phyloP scores from a whole-genome alignment of 1,140 invertebrate species.

The Drosophila bocqueti region DNA sequence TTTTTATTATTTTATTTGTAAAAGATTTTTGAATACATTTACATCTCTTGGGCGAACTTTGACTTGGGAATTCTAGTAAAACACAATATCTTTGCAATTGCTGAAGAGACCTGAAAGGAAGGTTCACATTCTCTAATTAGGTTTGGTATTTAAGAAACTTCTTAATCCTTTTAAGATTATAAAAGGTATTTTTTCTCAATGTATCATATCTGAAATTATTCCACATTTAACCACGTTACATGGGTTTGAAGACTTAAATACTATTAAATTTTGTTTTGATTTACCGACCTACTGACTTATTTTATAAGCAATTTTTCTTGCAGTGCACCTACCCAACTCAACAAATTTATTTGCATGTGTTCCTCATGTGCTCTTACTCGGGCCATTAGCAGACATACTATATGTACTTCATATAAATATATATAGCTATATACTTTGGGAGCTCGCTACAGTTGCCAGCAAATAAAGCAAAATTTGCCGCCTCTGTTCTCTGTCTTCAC shows the following conservation, averaged over 20 bases:
- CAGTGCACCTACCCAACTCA: background rate
- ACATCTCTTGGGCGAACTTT: too few relatives aligned
- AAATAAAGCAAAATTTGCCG: slow-evolving; percentile 8
- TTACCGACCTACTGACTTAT: background rate
- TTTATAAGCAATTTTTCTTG: background rate
- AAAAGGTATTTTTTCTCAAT: too few relatives aligned
- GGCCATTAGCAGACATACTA: slow-evolving; percentile 6
- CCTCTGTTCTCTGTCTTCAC: slow-evolving; percentile 3
- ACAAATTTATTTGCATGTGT: slow-evolving; percentile 32
- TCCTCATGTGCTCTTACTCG: slow-evolving; percentile 16
- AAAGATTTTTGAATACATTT: background rate
- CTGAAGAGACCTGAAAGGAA: too few relatives aligned
- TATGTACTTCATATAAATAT: background rate
- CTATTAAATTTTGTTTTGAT: too few relatives aligned
- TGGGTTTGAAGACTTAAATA: too few relatives aligned
- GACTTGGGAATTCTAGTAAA: too few relatives aligned
- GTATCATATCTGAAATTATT: too few relatives aligned
- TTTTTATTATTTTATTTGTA: background rate
- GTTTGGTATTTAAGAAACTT: too few relatives aligned
- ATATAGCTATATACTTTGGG: slow-evolving; percentile 5
- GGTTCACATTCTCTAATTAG: too few relatives aligned
- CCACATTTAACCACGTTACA: too few relatives aligned
- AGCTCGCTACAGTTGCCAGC: slow-evolving; percentile 3
- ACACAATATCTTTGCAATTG: too few relatives aligned
- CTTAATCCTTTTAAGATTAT: too few relatives aligned